Evolutionary conservation across 2,797 vertebrate species (phyloP).

Genomic region (Geotrypetes seraphini): DNA sequence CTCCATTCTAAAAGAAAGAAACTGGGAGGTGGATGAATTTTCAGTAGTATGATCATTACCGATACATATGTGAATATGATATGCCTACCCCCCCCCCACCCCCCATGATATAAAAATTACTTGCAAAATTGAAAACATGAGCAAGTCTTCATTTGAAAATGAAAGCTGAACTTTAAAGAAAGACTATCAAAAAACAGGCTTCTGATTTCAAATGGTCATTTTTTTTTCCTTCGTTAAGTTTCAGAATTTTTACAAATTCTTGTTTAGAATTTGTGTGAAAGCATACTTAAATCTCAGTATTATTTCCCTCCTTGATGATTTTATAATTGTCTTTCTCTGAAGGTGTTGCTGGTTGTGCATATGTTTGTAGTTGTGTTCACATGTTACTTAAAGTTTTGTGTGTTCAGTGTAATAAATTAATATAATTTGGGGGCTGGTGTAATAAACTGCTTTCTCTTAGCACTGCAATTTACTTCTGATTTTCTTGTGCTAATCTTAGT

Average conservation of each 20-base stretch:
- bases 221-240: background rate
- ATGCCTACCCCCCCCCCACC: background rate
- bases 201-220: background rate
- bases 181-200: slow-evolving; percentile 12
- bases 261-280: no score
- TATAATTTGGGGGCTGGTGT: no score
- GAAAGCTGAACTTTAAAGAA: slow-evolving; percentile 18
- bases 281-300: slow-evolving; percentile 5
- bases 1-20: slow-evolving; percentile 23
- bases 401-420: no score
- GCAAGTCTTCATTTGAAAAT: slow-evolving; percentile 8
- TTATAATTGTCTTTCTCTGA: no score
- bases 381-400: no score
- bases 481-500: no score
- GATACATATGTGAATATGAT: no score
- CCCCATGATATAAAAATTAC: slow-evolving; percentile 10
- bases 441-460: no score
- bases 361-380: no score
- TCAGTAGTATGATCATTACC: slow-evolving; percentile 6
- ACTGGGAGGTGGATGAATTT: slow-evolving; percentile 26
- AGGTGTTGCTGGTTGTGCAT: no score
- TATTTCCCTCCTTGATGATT: slow-evolving; percentile 14
- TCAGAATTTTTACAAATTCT: slow-evolving; percentile 2
- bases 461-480: no score
- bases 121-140: slow-evolving; percentile 22